Base-by-base conservation (phyloP, 2,113 vertebrate genomes). In the Anser cygnoides region DNA sequence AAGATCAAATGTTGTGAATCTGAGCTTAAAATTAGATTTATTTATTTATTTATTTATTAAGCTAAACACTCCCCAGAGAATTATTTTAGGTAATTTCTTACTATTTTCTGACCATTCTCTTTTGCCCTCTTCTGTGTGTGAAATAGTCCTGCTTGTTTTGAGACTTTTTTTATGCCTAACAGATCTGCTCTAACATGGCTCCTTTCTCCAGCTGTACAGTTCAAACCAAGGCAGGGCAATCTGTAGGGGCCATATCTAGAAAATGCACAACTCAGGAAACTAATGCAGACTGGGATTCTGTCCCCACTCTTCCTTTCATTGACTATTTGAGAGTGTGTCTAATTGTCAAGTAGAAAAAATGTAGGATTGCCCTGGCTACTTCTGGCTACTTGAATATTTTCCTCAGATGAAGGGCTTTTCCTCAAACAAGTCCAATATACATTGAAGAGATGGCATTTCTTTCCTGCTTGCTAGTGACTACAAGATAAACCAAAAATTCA, bases 191-290 rank as follows among this genome's bases (percentile, higher is more conserved):
- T 55, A 72, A 26, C 9, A 10, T 2, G 31, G 10, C 20, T 84
- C 37, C 1, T 1, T 58, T 93, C 65, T 87, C 41, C 21, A 50
- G 10, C 13, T 61, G n/a, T 41, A 43, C 4, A 50, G 44, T 63
- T 73, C 43, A 46, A 25, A 15, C 8, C 11, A 73, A 41, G 9
- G 22, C 57, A 84, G 22, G 5, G 5, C 17, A 31, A 13, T 41
- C 57, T 6, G 0, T 7, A 39, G 43, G 29, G 26, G 3, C 5
- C 16, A 1, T 31, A 7, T 29, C 29, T 25, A 11, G 58, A 23
- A 72, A 77, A 78, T 28, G 21, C 57, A 37, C 18, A 52, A 22
- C 43, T 63, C 6, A 2, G 43, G 29, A 63, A 17, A 23, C 43
- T 3, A 5, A 14, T 8, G 57, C 46, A n/a, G 15, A 9, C 2